Conservation (phyloP, 1,140 invertebrate genomes). For the Chymomyza costata region DNA sequence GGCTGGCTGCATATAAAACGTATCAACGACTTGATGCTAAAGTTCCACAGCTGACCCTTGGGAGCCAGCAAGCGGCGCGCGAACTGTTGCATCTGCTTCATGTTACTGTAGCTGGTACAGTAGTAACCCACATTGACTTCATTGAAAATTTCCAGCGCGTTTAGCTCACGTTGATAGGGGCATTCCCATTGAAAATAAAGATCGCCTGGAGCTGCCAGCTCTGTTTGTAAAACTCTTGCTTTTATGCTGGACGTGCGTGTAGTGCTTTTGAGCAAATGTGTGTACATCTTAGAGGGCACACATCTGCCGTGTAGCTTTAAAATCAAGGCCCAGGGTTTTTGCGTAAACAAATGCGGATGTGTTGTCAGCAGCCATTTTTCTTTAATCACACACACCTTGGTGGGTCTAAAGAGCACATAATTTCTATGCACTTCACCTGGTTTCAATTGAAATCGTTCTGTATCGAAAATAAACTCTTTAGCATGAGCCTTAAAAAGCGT, state of each 20-base stretch:
- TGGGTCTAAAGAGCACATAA: slow-evolving; percentile 31
- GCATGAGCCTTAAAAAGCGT: slow-evolving; percentile 14
- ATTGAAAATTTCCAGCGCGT: slow-evolving; percentile 48
- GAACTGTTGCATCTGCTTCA: slow-evolving; percentile 31
- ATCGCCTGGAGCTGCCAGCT: no score
- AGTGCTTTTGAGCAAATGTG: slow-evolving; percentile 12
- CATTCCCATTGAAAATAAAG: no score
- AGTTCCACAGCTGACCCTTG: slow-evolving; percentile 34
- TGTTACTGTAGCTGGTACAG: slow-evolving; percentile 28
- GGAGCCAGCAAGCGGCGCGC: slow-evolving; percentile 14
- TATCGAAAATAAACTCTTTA: slow-evolving; percentile 40
- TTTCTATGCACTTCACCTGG: slow-evolving; percentile 28
- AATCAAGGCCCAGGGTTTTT: slow-evolving; percentile 25
- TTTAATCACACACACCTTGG: slow-evolving; percentile 40
- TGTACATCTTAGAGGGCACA: slow-evolving; percentile 37
- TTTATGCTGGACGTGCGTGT: no score
- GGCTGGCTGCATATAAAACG: slow-evolving; percentile 16
- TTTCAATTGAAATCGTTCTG: slow-evolving; percentile 17
- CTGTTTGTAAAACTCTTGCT: no score
- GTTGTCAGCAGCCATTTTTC: slow-evolving; percentile 43
- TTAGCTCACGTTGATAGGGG: slow-evolving; percentile 37
- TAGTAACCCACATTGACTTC: slow-evolving; percentile 36
- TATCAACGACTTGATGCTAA: slow-evolving; percentile 39
- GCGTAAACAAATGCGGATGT: slow-evolving; percentile 29
- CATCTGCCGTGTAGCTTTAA: slow-evolving; percentile 50